Conservation (phyloP, 2,888 invertebrate species). For the Blera fallax region DNA sequence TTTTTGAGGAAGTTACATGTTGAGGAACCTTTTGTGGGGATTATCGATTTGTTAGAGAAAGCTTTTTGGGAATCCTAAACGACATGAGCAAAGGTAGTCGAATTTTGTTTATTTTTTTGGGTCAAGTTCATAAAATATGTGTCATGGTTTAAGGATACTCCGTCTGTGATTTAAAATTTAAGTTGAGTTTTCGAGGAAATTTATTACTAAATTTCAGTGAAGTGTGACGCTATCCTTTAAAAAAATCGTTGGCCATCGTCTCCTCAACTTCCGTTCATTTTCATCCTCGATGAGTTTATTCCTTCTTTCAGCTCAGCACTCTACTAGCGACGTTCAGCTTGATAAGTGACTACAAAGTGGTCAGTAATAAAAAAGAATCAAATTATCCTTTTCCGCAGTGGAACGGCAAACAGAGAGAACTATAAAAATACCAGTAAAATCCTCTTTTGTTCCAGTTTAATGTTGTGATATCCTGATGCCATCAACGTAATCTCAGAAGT, state of each 20-base stretch:
- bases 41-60: neutral
- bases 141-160: neutral
- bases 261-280: neutral
- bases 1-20: neutral
- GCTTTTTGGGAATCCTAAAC: neutral
- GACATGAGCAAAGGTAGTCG: neutral
- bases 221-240: neutral
- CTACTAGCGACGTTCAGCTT: neutral
- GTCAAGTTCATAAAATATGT: neutral
- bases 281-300: neutral
- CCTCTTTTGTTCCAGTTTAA: slow-evolving; percentile 11
- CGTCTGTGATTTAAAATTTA: neutral
- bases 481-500: neutral
- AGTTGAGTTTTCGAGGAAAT: too few species aligned
- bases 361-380: neutral
- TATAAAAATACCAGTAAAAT: slow-evolving; percentile 2
- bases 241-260: too few species aligned
- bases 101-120: neutral
- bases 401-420: neutral
- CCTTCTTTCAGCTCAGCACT: neutral
- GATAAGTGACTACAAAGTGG: neutral
- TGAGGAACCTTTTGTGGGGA: neutral
- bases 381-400: neutral
- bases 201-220: too few species aligned
- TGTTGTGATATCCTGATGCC: slow-evolving; percentile 1